Evolutionary conservation across 2,888 invertebrate species (phyloP).

Genomic region (Hypolimnas misippus): DNA sequence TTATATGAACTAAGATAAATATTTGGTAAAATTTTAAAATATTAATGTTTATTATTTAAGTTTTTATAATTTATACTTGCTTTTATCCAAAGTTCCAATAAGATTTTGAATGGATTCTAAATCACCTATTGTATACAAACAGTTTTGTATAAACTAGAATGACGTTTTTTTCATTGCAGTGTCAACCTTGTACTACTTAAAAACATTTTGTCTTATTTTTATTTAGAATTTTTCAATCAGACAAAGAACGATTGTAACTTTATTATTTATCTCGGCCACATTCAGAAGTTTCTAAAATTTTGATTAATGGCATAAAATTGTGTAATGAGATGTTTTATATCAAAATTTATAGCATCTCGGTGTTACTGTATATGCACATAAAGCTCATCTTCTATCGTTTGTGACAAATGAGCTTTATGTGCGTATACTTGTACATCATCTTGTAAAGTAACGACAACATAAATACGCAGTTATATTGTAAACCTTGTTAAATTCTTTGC

Average conservation of each 20-base stretch:
- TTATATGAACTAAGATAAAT: no score
- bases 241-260: background rate
- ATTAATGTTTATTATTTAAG: background rate
- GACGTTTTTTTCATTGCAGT: constrained; percentile 8
- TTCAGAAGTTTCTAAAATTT: background rate
- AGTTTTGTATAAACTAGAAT: background rate
- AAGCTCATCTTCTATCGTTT: no score
- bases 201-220: constrained; percentile 10
- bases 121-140: background rate
- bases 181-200: constrained; percentile 16
- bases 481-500: no score
- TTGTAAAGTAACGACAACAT: no score
- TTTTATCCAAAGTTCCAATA: background rate
- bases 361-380: no score
- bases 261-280: background rate
- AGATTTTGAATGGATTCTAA: background rate
- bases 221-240: background rate
- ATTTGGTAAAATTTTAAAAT: no score
- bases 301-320: background rate
- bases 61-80: background rate
- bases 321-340: background rate
- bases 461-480: no score
- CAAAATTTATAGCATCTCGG: background rate
- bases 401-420: no score
- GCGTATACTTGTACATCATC: no score